Evolutionary conservation across 2,113 vertebrate species (phyloP), one percentile per base, ranked within the genome.

Genomic region (Steatornis caripensis): DNA sequence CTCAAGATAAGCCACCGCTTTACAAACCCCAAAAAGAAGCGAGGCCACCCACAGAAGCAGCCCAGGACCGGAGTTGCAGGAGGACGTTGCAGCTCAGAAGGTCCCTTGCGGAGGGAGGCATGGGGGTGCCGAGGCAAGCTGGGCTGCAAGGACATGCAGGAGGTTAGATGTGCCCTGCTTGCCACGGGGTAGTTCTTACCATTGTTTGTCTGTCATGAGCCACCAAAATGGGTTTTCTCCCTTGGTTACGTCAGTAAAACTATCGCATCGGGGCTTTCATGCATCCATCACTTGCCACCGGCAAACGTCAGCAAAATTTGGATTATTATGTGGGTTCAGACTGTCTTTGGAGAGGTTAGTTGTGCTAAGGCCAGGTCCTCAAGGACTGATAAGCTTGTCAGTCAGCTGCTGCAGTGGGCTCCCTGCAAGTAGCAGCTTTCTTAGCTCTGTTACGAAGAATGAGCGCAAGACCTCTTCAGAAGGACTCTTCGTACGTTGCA

Each of bases 321-420:
- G 18, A 2, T 53, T 34, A 18, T 55, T 64, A 2, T 8, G 12
- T 60, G 66, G 45, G 46, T 88, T 46, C 30, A 60, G 21, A 18
- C 7, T 55, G 2, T 16, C 62, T 92, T 41, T 45, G 26, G 32
- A n/a, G 26, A 0, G 0, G 5, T 49, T 81, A 19, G 9, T 93
- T 90, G 54, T 77, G 32, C 58, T 12, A 10, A 0, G 6, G 36
- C 26, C 23, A 1, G 0, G 4, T 66, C 29, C 54, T 84, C 9
- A 29, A 81, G 55, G 27, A 10, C n/a, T 68, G 60, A 61, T 39
- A 29, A 51, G 45, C n/a, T 13, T 61, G 4, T 32, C 34, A 75
- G 4, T 32, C 34, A 75, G 32, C 27, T 2, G 1, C 66, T 49
- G 24, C 0, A 0, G 24, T 34, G 22, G 23, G 54, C 1, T 48